Evolutionary conservation across 1,140 invertebrate species (phyloP).

Genomic region (Macrobrachium rosenbergii): DNA sequence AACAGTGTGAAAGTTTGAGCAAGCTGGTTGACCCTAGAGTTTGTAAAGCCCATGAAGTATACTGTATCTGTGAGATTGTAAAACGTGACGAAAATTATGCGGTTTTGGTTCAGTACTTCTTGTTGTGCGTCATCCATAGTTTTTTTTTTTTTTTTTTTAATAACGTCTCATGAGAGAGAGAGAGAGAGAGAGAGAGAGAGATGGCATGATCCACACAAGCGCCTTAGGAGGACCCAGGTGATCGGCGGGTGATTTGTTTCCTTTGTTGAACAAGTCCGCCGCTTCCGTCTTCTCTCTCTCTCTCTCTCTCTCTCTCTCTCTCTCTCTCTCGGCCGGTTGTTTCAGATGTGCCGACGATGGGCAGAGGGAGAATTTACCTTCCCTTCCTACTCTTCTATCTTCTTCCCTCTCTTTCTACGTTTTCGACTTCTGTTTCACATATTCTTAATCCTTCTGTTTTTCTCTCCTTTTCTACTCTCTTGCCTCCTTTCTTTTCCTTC

Average conservation of each 20-base stretch:
- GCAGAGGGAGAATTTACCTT: neutral
- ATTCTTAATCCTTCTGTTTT: neutral
- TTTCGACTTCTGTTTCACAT: neutral
- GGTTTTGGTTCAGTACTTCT: too few relatives aligned
- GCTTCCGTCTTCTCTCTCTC: slow-evolving; percentile 12
- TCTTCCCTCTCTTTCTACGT: neutral
- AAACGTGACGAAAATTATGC: too few relatives aligned
- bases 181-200: neutral
- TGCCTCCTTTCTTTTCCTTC: neutral
- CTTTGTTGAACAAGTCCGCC: slow-evolving; percentile 20
- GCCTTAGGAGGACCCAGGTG: neutral
- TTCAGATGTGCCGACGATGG: neutral
- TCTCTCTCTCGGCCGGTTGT: neutral
- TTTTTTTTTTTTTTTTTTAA: too few relatives aligned
- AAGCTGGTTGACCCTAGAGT: too few relatives aligned
- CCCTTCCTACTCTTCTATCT: neutral
- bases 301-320: neutral
- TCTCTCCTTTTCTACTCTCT: neutral
- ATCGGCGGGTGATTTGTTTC: slow-evolving; percentile 16
- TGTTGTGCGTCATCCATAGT: too few relatives aligned
- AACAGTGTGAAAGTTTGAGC: too few relatives aligned
- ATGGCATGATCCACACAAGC: neutral
- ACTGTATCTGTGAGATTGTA: too few relatives aligned
- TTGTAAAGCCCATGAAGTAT: too few relatives aligned
- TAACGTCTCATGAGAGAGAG: neutral